Evolutionary conservation across 1,140 invertebrate genomes (phyloP).

Genomic region (Babylonia areolata): DNA sequence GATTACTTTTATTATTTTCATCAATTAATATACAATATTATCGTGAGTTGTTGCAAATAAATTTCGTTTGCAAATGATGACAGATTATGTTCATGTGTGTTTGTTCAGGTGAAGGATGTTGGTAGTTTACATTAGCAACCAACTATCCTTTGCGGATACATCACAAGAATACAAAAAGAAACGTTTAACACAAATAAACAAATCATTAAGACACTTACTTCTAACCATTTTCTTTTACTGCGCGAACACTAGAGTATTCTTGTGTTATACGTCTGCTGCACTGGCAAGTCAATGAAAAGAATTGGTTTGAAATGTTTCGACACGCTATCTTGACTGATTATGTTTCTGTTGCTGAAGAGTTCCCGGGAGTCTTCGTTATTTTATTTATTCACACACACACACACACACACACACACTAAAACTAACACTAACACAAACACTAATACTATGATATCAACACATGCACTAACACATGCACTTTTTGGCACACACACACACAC

Average conservation of each 20-base stretch:
- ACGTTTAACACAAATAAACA: neutral
- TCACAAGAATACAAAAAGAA: neutral
- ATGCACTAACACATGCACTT: too few relatives aligned
- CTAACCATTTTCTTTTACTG: conserved; percentile 13
- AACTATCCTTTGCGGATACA: neutral
- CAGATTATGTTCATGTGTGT: too few relatives aligned
- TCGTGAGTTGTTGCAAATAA: too few relatives aligned
- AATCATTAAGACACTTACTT: conserved; percentile 23
- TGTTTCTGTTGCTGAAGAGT: neutral
- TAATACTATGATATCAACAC: too few relatives aligned
- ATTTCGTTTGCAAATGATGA: too few relatives aligned
- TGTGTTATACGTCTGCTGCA: neutral
- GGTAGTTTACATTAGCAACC: conserved; percentile 41
- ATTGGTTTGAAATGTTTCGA: neutral
- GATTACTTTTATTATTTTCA: too few relatives aligned
- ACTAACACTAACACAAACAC: too few relatives aligned
- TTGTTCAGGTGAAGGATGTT: neutral
- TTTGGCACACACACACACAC: too few relatives aligned
- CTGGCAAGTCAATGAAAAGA: neutral
- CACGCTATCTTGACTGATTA: conserved; percentile 1
- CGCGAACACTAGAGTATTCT: neutral
- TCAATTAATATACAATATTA: too few relatives aligned
- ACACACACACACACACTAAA: too few relatives aligned
- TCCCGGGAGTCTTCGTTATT: neutral
- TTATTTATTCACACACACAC: too few relatives aligned